A percentile compares a stretch with the other conserved stretches of the same genome.
Evolutionary conservation across 1,140 invertebrate species (phyloP).

Genomic region (Drosophila repleta): DNA sequence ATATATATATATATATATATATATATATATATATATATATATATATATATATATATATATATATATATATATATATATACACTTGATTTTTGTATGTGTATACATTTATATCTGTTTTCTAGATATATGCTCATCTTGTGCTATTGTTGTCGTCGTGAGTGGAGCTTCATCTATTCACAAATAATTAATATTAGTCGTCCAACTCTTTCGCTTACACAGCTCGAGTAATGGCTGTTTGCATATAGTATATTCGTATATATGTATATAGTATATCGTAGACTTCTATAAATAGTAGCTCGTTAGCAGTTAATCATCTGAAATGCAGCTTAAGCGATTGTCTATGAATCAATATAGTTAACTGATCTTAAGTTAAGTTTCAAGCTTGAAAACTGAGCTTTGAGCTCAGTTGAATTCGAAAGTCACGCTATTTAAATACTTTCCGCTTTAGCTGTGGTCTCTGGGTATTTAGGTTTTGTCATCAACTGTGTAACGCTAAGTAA

Average conservation of each 20-base stretch:
- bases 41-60: not conserved
- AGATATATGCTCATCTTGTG: not conserved
- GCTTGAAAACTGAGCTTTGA: not conserved
- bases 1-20: not conserved
- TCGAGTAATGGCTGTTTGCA: constrained; percentile 27
- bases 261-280: not conserved
- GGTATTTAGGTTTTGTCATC: not conserved
- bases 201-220: constrained; percentile 7
- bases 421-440: constrained; percentile 24
- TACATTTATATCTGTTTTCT: not conserved
- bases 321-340: not conserved
- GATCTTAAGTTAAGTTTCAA: constrained; percentile 5
- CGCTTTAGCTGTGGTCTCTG: not conserved
- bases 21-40: constrained; percentile 2
- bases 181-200: not conserved
- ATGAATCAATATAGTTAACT: constrained; percentile 2
- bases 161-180: not conserved
- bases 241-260: constrained; percentile 4
- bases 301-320: constrained; percentile 23
- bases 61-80: not conserved
- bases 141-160: constrained; percentile 5
- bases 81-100: no score
- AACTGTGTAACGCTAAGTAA: not conserved
- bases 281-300: constrained; percentile 10
- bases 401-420: constrained; percentile 21